phyloP scores from a whole-genome alignment of 2,113 vertebrate genomes.

The Poeciliopsis occidentalis region DNA sequence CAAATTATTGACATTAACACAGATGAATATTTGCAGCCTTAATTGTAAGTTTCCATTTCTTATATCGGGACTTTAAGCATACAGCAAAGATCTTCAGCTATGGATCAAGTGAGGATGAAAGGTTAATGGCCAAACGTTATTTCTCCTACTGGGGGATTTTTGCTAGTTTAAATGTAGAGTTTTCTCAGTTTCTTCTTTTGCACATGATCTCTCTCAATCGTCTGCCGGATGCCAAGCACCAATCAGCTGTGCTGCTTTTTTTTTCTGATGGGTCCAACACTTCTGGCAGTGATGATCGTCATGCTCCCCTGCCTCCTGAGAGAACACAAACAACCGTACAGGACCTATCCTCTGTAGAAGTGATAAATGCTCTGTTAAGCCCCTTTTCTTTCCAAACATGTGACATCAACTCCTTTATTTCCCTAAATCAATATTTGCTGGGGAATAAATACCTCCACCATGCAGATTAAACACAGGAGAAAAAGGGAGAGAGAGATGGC shows the following conservation, averaged over 20 bases:
- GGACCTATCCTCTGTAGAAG: constrained; percentile 4
- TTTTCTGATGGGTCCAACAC: neutral
- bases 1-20: no score
- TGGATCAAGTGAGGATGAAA: no score
- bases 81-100: no score
- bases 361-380: constrained; percentile 9
- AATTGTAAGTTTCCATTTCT: no score
- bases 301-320: neutral
- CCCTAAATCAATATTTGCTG: constrained; percentile 43
- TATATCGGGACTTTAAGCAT: no score
- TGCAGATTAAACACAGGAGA: constrained; percentile 16
- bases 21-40: no score
- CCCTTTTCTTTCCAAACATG: constrained; percentile 7
- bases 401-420: constrained; percentile 37
- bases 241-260: constrained; percentile 10
- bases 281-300: neutral
- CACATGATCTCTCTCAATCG: neutral
- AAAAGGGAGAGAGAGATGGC: constrained; percentile 5
- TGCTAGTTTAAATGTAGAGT: constrained; percentile 1
- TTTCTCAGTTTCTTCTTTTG: constrained; percentile 13
- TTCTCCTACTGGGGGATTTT: neutral
- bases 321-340: neutral
- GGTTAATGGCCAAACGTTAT: neutral
- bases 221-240: constrained; percentile 12
- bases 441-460: constrained; percentile 25